These are phyloP conservation scores for Cathartes aura DNA, from an alignment of 2,113 vertebrate genomes.

Conservation along the genomic window DNA sequence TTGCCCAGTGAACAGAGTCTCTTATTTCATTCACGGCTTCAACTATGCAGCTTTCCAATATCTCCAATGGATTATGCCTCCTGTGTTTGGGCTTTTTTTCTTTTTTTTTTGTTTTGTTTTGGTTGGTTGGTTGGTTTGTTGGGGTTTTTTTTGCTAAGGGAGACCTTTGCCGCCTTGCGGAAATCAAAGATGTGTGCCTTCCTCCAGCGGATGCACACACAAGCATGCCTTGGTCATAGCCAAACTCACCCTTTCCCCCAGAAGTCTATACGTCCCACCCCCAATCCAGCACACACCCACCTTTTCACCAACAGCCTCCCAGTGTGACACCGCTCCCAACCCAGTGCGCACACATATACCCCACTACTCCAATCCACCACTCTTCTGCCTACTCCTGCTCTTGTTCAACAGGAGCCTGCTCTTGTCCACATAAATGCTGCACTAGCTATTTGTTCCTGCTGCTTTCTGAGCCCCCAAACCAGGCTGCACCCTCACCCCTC, in stretches of 20 bases:
- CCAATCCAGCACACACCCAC: neutral
- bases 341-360: neutral
- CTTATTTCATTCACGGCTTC: neutral
- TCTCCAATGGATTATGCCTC: neutral
- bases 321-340: neutral
- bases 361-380: neutral
- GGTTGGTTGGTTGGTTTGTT: neutral
- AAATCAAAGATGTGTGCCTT: neutral
- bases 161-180: neutral
- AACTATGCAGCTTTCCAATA: neutral
- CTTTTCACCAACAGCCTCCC: neutral
- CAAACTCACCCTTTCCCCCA: neutral
- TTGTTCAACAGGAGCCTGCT: neutral
- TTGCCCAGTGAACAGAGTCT: neutral
- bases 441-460: neutral
- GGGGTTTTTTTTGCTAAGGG: neutral
- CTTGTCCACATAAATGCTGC: neutral
- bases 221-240: neutral
- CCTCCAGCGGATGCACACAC: accelerated
- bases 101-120: neutral
- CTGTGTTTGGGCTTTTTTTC: accelerated
- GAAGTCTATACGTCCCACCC: neutral
- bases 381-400: neutral
- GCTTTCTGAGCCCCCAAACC: neutral
- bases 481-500: neutral